Evolutionary conservation across 1,140 invertebrate species (phyloP), one percentile per base, ranked within the genome.

Genomic region (Calephelis virginiensis): DNA sequence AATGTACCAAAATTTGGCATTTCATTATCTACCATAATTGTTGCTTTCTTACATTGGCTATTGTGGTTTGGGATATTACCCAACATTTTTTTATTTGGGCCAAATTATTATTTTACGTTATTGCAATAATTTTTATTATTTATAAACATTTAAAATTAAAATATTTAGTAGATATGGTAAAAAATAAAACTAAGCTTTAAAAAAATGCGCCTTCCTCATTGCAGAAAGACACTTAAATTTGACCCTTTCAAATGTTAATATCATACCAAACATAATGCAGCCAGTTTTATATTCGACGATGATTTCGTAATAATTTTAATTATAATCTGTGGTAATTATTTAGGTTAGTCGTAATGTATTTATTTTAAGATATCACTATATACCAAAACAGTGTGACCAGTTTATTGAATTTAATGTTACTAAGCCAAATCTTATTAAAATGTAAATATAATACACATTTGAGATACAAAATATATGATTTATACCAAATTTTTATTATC

Each of bases 301-400:
- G 17, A 28, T 37, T 28, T 56, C 14, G 8, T 56, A 37, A 56
- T 37, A 11, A 56, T 37, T 56, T 56, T 70, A 67, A 67, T 63
- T 43, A 47, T 63, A 70, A 59, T 70, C 43, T 65, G 60, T 62
- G 56, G 17, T 46, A 63, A 56, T 28, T 63, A 43, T 59, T 61
- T 63, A 69, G 38, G 40, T 66, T 48, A 65, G 38, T 70, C 69
- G 53, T 67, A 53, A 71, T 47, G 61, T 72, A 70, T 73, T 68
- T 73, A 70, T 72, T 74, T 65, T 66, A 68, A 66, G 63, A 68
- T 67, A 49, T 72, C 50, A 28, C 47, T 38, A 61, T 78, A 85
- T 85, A 88, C 85, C 85, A 88, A 88, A 88, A 80, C 72, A 72
- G 71, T 82, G 77, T 77, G 80, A 83, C 79, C 85, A 87, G 83